Evolutionary conservation across 2,113 vertebrate genomes (phyloP), one percentile per base, ranked within the genome.

Genomic region (Cervus canadensis): DNA sequence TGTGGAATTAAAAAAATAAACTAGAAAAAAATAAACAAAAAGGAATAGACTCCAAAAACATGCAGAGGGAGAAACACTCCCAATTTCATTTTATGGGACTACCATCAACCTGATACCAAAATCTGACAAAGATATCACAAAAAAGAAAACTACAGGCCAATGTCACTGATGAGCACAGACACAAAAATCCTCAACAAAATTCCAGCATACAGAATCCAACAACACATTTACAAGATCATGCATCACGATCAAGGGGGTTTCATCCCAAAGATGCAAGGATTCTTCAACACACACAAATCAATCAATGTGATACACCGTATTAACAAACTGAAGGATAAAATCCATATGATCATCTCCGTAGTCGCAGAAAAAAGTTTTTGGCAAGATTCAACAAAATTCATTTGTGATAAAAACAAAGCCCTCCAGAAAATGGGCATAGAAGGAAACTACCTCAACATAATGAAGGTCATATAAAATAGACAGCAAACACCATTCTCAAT

Each of bases 171-270:
- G 71, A 43, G 1, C 23, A 74, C 36, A 43, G 71, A 43, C 71
- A 43, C 36, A 76, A 43, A 43, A 36, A 6, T 9, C 64, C n/a
- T 71, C 19, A 36, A 11, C 64, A 71, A 21, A 11, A 71, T 5
- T 12, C 67, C n/a, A 71, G 67, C 9, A 71, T 6, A 40, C 9
- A 0, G n/a, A 23, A 6, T 3, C n/a, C n/a, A 71, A 3, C 9
- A 6, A 12, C 19, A 71, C 67, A 1, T 6, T 36, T 12, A 21
- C 36, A 71, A 36, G n/a, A 12, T 3, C n/a, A 23, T 36, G 19
- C 9, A 36, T 36, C n/a, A 1, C 0, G 0, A 36, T 71, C 64
- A 71, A 71, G 64, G 11, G 0, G 1, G n/a, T 36, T 36, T 36
- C 11, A 71, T 12, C 17, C 64, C 64, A 71, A 71, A 23, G 19